Evolutionary conservation across 2,888 invertebrate species (phyloP), one percentile per base, ranked within the genome.

Genomic region (Aleiodes testaceus): DNA sequence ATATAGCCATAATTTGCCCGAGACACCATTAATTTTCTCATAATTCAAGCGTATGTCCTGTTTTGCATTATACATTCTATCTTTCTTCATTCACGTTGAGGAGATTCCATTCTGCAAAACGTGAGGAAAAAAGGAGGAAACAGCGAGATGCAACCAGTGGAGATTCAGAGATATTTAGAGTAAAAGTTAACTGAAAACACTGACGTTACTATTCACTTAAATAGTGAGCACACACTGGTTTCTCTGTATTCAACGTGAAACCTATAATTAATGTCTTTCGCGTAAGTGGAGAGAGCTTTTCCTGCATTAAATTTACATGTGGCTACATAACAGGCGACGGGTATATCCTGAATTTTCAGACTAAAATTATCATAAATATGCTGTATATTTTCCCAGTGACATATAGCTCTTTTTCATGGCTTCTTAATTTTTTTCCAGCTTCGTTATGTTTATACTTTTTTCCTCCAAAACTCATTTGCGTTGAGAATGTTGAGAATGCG

Each of bases 121-220:
- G 49, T 66, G 0, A 36, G 2, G 9, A 9, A 36, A 36, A 36
- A 36, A 36, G n/a, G n/a, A 26, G 0, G 9, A 36, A 36, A 36
- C 36, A 36, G 6, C 9, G 4, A 36, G 36, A 36, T 36, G 36
- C 36, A 36, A 36, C 71, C 74, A 78, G 64, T 47, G 71, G 75
- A 79, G 77, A 80, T 80, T 76, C 78, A 75, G 20, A 77, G 81
- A 79, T 81, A 82, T 81, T 79, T 80, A 79, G 80, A 77, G 77
- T 78, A 69, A 74, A 72, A 74, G 70, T 76, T 64, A 66, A 69
- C 63, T 64, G 49, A 53, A 64, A 6, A 12, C 61, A 68, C 67
- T 64, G 61, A 18, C 11, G 26, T 36, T 36, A 36, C 36, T 67
- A 65, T 45, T 26, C 66, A 49, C 53, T 26, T n/a, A 26, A 26